These are phyloP conservation scores for Pygoscelis antarcticus DNA, from an alignment of 2,113 vertebrate species.

Conservation along the genomic window DNA sequence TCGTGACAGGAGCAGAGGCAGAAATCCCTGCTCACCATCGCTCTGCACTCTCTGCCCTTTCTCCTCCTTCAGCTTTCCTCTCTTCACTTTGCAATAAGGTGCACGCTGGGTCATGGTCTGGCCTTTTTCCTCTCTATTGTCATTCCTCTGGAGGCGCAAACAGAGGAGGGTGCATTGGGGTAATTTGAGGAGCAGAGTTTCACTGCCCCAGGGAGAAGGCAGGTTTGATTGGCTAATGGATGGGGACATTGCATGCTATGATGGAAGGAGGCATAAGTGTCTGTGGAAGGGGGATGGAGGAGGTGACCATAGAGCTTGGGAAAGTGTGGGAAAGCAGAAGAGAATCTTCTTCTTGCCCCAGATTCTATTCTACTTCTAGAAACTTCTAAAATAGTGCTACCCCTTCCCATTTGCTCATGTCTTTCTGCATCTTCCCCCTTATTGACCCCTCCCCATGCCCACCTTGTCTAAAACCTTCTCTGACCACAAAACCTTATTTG, in stretches of 20 bases:
- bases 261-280: not conserved
- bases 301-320: not conserved
- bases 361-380: not conserved
- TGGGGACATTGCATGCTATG: fast-evolving
- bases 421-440: not conserved
- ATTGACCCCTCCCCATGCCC: not conserved
- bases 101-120: not conserved
- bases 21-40: not conserved
- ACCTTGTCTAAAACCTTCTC: not conserved
- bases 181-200: not conserved
- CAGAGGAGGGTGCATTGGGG: not conserved
- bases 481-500: not conserved
- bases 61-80: not conserved
- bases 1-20: not conserved
- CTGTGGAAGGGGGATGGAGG: not conserved
- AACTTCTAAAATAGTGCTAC: not conserved
- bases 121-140: not conserved
- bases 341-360: not conserved
- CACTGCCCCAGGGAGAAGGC: not conserved
- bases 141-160: not conserved
- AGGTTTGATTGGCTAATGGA: not conserved
- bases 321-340: not conserved
- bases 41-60: not conserved
- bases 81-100: not conserved
- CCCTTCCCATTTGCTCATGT: not conserved